Evolutionary conservation across 2,888 invertebrate genomes (phyloP).

Genomic region (Spisula subtruncata): DNA sequence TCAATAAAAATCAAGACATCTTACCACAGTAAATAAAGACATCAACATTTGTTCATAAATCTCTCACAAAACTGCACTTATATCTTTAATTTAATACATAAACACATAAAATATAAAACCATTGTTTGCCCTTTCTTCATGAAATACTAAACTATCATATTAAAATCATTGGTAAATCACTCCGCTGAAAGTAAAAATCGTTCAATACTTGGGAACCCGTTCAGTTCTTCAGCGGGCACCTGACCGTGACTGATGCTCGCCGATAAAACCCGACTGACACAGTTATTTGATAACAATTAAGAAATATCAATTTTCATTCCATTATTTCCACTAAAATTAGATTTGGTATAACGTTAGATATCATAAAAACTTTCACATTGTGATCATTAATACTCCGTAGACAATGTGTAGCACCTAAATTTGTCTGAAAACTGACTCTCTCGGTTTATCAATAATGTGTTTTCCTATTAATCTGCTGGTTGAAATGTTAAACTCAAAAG

Average conservation of each 20-base stretch:
- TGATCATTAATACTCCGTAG: neutral
- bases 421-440: neutral
- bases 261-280: neutral
- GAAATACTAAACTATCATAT: neutral
- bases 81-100: constrained; percentile 10
- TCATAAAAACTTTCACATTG: neutral
- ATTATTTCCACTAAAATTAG: neutral
- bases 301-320: neutral
- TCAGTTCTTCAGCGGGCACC: neutral
- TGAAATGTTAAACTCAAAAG: too few species aligned
- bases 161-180: neutral
- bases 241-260: neutral
- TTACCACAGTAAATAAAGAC: neutral
- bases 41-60: neutral
- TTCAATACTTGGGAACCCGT: too few species aligned
- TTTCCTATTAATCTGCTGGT: neutral
- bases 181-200: too few species aligned
- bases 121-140: neutral
- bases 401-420: neutral
- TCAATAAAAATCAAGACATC: neutral
- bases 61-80: neutral
- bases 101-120: neutral
- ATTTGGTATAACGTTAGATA: neutral
- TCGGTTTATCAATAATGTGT: neutral
- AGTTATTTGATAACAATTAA: neutral